A percentile compares a stretch with the other conserved stretches of the same genome.
phyloP scores from a whole-genome alignment of 2,888 invertebrate genomes.

The Apodemia hepburni region DNA sequence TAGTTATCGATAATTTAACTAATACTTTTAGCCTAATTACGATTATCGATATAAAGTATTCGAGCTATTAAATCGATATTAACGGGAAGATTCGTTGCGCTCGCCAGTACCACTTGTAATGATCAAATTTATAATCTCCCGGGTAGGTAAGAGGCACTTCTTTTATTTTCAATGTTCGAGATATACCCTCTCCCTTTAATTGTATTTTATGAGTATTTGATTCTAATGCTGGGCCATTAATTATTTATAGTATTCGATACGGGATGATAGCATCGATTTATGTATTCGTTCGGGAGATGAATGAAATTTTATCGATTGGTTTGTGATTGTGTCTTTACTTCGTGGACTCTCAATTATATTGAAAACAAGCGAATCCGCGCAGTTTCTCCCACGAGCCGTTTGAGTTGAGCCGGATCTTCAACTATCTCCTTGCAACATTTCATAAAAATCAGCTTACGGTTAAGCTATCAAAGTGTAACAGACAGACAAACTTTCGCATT shows the following conservation, averaged over 20 bases:
- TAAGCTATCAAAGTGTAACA: no score
- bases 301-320: conserved; percentile 46
- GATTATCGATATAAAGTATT: conserved; percentile 32
- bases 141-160: conserved; percentile 69
- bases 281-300: conserved; percentile 52
- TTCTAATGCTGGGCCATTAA: conserved; percentile 78
- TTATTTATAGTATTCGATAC: conserved; percentile 78
- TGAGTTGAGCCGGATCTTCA: no score
- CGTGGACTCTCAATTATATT: not conserved
- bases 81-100: conserved; percentile 65
- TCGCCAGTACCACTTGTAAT: conserved; percentile 70
- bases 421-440: no score
- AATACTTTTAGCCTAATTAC: conserved; percentile 17
- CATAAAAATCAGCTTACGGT: no score
- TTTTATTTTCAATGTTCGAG: conserved; percentile 71
- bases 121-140: conserved; percentile 76
- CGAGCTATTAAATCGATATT: conserved; percentile 68
- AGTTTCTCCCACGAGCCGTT: no score
- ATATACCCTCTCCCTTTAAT: conserved; percentile 75
- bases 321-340: conserved; percentile 36
- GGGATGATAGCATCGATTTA: conserved; percentile 71
- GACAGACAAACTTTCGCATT: no score
- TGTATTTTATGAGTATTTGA: conserved; percentile 81
- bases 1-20: conserved; percentile 4
- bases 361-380: no score